Percentiles rank a stretch among this genome's conserved stretches.
phyloP scores from a whole-genome alignment of 1,140 invertebrate species.

The Sinonovacula constricta region DNA sequence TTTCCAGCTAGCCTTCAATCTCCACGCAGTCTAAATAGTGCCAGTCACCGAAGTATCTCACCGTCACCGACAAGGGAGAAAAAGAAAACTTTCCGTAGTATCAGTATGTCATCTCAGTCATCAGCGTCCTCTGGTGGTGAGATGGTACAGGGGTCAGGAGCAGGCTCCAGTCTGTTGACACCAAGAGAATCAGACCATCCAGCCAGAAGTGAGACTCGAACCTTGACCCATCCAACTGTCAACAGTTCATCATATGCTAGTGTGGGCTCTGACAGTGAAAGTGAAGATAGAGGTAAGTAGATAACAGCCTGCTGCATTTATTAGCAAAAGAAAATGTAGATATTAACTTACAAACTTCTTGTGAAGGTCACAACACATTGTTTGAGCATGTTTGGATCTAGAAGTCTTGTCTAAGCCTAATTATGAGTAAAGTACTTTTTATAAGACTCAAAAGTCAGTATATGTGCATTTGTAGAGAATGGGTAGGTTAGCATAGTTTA shows the following conservation, averaged over 20 bases:
- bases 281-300: conserved; percentile 40
- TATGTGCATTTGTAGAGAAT: too few species aligned
- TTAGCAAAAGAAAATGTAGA: too few species aligned
- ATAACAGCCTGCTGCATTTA: too few species aligned
- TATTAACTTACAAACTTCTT: too few species aligned
- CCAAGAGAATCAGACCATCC: conserved; percentile 2
- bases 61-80: conserved; percentile 28
- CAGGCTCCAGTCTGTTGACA: too few species aligned
- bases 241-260: conserved; percentile 8
- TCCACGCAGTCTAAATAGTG: background rate
- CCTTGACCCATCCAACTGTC: conserved; percentile 55
- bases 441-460: too few species aligned
- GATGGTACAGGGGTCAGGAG: conserved; percentile 12
- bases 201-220: conserved; percentile 68
- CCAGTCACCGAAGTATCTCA: conserved; percentile 35
- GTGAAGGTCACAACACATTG: too few species aligned
- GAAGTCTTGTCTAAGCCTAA: too few species aligned
- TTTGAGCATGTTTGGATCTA: too few species aligned
- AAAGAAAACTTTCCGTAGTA: conserved; percentile 60
- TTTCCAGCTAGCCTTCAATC: conserved; percentile 24
- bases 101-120: conserved; percentile 61
- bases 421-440: too few species aligned
- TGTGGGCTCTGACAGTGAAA: conserved; percentile 32
- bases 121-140: conserved; percentile 61
- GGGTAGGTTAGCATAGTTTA: too few species aligned